These are phyloP conservation scores for Orchestes rusci DNA, from an alignment of 2,888 invertebrate species.

Conservation along the genomic window DNA sequence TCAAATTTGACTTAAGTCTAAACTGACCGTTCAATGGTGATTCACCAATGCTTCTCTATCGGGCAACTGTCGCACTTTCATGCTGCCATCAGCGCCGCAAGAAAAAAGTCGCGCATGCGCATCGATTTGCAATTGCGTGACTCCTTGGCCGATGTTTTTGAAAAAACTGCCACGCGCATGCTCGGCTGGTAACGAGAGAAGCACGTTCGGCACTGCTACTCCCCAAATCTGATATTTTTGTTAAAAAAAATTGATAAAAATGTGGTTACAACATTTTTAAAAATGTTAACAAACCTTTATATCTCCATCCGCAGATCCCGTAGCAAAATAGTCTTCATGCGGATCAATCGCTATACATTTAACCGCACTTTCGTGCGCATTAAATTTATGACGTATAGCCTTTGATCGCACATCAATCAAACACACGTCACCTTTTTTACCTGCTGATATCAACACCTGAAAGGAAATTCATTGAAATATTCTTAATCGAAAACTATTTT, in stretches of 20 bases:
- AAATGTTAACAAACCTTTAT: slow-evolving; percentile 59
- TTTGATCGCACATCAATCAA: slow-evolving; percentile 93
- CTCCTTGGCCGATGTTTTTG: slow-evolving; percentile 94
- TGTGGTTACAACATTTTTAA: background rate
- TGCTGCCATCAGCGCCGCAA: slow-evolving; percentile 97
- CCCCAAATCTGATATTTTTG: slow-evolving; percentile 86
- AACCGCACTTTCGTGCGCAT: slow-evolving; percentile 89
- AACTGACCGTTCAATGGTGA: no score
- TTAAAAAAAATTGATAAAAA: slow-evolving; percentile 2
- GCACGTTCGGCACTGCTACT: slow-evolving; percentile 74
- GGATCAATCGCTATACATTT: slow-evolving; percentile 94
- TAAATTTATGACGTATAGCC: slow-evolving; percentile 74
- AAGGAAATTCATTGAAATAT: no score
- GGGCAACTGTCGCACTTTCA: slow-evolving; percentile 92
- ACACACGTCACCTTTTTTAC: slow-evolving; percentile 94
- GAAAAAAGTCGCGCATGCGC: slow-evolving; percentile 86
- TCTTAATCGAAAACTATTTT: background rate
- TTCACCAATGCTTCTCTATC: slow-evolving; percentile 55
- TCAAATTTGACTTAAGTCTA: no score
- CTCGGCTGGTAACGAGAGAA: slow-evolving; percentile 87
- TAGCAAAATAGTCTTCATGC: slow-evolving; percentile 91
- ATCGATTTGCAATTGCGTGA: slow-evolving; percentile 92
- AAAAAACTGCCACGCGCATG: slow-evolving; percentile 96
- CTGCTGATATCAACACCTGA: slow-evolving; percentile 84
- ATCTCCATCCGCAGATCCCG: slow-evolving; percentile 89